phyloP scores from a whole-genome alignment of 2,797 vertebrate species.

The Spondyliosoma cantharus region DNA sequence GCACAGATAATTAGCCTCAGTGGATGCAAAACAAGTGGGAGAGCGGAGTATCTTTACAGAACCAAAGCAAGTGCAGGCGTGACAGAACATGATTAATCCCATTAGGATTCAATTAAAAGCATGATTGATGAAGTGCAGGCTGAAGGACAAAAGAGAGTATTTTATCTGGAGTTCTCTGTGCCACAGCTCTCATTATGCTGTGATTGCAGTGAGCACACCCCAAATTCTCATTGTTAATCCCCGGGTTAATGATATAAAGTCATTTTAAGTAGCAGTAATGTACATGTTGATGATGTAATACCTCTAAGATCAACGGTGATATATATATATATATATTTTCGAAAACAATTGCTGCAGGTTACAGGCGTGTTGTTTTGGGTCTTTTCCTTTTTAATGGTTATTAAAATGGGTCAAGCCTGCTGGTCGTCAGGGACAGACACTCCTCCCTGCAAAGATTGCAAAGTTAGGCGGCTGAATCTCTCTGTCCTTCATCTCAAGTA shows the following conservation, averaged over 20 bases:
- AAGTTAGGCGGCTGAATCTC: constrained; percentile 36
- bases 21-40: constrained; percentile 59
- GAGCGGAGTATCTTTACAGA: constrained; percentile 56
- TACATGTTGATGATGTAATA: constrained; percentile 13
- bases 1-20: constrained; percentile 56
- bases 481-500: constrained; percentile 33
- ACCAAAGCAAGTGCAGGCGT: constrained; percentile 61
- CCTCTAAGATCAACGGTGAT: not conserved
- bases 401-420: constrained; percentile 45
- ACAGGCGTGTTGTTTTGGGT: not conserved
- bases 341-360: not conserved
- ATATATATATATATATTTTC: not conserved
- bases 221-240: constrained; percentile 7
- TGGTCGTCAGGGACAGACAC: constrained; percentile 39
- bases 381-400: constrained; percentile 1
- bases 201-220: constrained; percentile 3
- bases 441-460: constrained; percentile 14
- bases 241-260: constrained; percentile 17
- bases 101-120: constrained; percentile 78
- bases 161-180: constrained; percentile 59
- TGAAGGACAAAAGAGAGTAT: constrained; percentile 62
- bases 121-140: constrained; percentile 71
- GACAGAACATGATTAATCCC: constrained; percentile 74
- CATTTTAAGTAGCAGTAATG: not conserved
- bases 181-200: constrained; percentile 38